These are phyloP conservation scores for Micropterix aruncella DNA, from an alignment of 2,888 invertebrate genomes.

Conservation along the genomic window DNA sequence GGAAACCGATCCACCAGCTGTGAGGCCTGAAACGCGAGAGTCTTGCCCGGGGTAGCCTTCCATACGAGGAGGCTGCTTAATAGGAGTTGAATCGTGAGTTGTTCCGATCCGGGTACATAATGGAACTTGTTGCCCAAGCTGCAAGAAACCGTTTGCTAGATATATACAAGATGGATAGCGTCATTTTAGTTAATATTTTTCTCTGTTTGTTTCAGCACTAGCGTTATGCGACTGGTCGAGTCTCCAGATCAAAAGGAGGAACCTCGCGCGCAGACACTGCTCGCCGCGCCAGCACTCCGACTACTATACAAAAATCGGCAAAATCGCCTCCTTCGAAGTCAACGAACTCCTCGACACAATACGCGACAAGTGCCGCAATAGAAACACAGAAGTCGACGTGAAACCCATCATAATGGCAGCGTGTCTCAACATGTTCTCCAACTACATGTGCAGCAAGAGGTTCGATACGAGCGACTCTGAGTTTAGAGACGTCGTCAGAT, in stretches of 20 bases:
- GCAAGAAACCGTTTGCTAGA: too few species aligned
- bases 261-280: conserved; percentile 66
- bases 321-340: conserved; percentile 53
- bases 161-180: neutral
- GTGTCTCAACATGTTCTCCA: conserved; percentile 73
- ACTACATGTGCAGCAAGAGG: conserved; percentile 74
- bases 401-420: conserved; percentile 60
- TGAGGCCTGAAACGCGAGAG: too few species aligned
- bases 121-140: too few species aligned
- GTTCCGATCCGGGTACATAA: too few species aligned
- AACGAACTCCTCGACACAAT: conserved; percentile 44
- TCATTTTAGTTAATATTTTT: conserved; percentile 11
- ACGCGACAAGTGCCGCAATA: conserved; percentile 20
- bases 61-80: too few species aligned
- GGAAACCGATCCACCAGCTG: too few species aligned
- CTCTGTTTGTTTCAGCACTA: conserved; percentile 47
- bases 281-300: conserved; percentile 63
- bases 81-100: too few species aligned
- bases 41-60: too few species aligned
- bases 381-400: conserved; percentile 34
- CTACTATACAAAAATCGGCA: conserved; percentile 56
- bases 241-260: conserved; percentile 63
- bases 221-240: conserved; percentile 83
- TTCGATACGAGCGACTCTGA: conserved; percentile 52
- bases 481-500: conserved; percentile 52